Evolutionary conservation across 2,113 vertebrate species (phyloP).

Genomic region (Chloropsis hardwickii): DNA sequence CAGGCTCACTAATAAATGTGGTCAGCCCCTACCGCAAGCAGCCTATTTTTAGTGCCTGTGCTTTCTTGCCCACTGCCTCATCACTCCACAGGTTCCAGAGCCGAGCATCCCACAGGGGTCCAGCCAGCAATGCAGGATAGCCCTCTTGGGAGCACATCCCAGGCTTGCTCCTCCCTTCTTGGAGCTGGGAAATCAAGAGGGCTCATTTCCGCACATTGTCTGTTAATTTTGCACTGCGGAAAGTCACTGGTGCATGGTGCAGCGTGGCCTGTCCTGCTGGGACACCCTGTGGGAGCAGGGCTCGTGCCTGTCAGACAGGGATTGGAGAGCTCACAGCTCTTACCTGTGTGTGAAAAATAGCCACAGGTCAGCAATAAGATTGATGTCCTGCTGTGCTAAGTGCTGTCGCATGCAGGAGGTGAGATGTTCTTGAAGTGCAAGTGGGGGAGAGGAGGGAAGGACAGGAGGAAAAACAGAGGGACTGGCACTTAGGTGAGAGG

Average conservation of each 20-base stretch:
- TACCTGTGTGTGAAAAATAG: background rate
- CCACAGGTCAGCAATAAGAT: rapidly evolving
- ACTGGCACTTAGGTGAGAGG: background rate
- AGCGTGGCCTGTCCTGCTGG: background rate
- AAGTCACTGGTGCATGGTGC: rapidly evolving
- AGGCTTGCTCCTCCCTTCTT: rapidly evolving
- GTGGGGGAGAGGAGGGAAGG: background rate
- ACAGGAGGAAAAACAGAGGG: background rate
- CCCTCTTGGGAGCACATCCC: background rate
- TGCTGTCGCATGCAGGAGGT: background rate
- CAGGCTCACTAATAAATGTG: conserved; percentile 41
- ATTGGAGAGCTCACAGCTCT: background rate
- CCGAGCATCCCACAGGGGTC: rapidly evolving
- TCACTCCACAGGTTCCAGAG: background rate
- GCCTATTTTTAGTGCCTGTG: conserved; percentile 19
- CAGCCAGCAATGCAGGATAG: background rate
- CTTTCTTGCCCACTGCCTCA: background rate
- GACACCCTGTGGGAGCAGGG: rapidly evolving
- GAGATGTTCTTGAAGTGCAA: background rate
- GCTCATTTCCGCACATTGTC: rapidly evolving
- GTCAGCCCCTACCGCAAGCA: conserved; percentile 15
- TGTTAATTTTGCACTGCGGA: background rate
- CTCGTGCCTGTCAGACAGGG: background rate
- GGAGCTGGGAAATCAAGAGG: background rate
- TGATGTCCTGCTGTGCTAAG: background rate